A percentile compares a stretch with the other conserved stretches of the same genome.
Conservation (phyloP, 2,113 vertebrate genomes). For the Tyto alba region DNA sequence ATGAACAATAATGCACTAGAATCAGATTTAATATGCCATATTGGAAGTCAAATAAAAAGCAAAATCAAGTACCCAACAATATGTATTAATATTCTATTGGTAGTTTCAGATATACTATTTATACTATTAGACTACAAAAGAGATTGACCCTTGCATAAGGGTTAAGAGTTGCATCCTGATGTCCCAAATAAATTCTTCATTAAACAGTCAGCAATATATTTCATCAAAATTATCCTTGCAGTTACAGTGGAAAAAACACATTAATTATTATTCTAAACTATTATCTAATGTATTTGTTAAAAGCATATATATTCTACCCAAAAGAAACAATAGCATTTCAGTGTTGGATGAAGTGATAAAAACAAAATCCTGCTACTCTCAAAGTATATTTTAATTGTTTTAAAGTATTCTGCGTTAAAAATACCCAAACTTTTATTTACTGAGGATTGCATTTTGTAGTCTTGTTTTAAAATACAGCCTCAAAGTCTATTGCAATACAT, state of each 20-base stretch:
- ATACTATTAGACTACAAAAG: neutral
- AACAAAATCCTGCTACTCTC: neutral
- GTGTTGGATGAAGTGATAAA: neutral
- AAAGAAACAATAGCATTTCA: neutral
- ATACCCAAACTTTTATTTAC: neutral
- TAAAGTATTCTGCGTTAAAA: neutral
- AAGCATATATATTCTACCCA: neutral
- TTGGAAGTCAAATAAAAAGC: neutral
- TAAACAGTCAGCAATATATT: neutral
- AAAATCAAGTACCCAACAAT: neutral
- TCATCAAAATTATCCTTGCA: neutral
- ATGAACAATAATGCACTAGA: neutral
- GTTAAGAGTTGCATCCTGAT: neutral
- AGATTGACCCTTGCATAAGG: neutral
- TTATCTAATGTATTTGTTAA: neutral
- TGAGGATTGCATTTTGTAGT: neutral
- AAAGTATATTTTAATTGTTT: neutral
- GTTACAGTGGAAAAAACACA: neutral
- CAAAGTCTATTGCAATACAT: neutral
- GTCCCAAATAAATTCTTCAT: neutral
- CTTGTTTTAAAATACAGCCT: neutral
- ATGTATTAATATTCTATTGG: neutral
- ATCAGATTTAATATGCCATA: neutral
- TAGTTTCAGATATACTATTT: neutral
- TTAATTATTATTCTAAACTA: neutral